These are phyloP conservation scores for Tauraco erythrolophus DNA, from an alignment of 2,113 vertebrate species.

Conservation along the genomic window DNA sequence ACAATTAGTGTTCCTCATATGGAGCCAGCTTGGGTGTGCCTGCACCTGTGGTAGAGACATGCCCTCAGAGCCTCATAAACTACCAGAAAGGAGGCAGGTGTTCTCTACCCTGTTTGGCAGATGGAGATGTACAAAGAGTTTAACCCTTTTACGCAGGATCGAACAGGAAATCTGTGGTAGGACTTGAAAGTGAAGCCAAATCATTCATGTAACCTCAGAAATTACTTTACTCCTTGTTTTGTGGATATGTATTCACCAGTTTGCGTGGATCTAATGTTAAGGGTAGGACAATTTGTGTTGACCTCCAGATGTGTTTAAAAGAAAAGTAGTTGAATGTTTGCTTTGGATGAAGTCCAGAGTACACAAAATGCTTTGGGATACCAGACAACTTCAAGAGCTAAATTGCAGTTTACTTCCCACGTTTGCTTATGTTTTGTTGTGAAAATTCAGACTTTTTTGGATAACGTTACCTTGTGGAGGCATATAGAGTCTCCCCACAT, in stretches of 20 bases:
- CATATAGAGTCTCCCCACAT: background rate
- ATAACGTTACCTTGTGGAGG: background rate
- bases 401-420: background rate
- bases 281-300: background rate
- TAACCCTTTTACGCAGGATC: background rate
- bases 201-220: background rate
- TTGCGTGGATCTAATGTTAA: background rate
- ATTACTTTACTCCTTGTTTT: background rate
- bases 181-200: constrained; percentile 6
- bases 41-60: constrained; percentile 38
- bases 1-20: background rate
- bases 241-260: background rate
- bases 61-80: constrained; percentile 24
- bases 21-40: constrained; percentile 30
- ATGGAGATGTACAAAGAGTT: constrained; percentile 4
- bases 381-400: background rate
- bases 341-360: constrained; percentile 5
- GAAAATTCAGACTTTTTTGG: background rate
- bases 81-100: constrained; percentile 24
- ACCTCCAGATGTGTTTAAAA: constrained; percentile 7
- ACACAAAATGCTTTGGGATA: background rate
- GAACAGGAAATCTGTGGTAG: constrained; percentile 26
- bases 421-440: background rate
- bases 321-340: constrained; percentile 15
- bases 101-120: constrained; percentile 36